A percentile compares a stretch with the other conserved stretches of the same genome.
phyloP scores from a whole-genome alignment of 2,888 invertebrate genomes.

The Oscheius sp. region DNA sequence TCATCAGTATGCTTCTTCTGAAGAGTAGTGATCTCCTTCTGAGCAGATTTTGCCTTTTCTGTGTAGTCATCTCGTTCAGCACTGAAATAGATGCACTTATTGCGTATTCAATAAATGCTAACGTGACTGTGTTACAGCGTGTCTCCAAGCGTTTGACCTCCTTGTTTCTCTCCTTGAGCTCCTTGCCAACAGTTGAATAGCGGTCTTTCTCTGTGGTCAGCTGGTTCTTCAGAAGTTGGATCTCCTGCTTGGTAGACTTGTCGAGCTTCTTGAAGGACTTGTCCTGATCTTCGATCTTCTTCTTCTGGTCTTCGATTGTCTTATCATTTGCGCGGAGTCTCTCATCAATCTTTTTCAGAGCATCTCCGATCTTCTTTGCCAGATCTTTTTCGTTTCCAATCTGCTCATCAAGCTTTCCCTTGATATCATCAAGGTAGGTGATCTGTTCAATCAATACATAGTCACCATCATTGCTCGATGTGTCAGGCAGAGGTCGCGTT shows the following conservation, averaged over 20 bases:
- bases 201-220: constrained; percentile 41
- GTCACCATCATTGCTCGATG: constrained; percentile 1
- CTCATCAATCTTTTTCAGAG: constrained; percentile 19
- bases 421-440: constrained; percentile 17
- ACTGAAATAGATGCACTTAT: no score
- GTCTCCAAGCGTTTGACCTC: constrained; percentile 68
- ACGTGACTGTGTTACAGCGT: constrained; percentile 18
- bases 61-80: constrained; percentile 54
- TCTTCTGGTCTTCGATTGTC: constrained; percentile 25
- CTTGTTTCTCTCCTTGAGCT: constrained; percentile 52
- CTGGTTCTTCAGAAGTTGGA: constrained; percentile 39
- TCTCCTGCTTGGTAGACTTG: constrained; percentile 42
- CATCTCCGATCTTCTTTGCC: neutral
- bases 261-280: constrained; percentile 40
- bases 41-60: constrained; percentile 52
- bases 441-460: constrained; percentile 21
- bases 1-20: constrained; percentile 51
- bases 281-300: constrained; percentile 38
- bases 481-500: neutral
- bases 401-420: constrained; percentile 12
- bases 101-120: no score
- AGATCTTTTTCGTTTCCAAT: constrained; percentile 5
- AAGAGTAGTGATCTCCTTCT: constrained; percentile 51
- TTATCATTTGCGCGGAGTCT: neutral
- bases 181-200: constrained; percentile 41